A percentile compares a stretch with the other conserved stretches of the same genome.
Conservation (phyloP, 1,140 invertebrate species). For the Megathymus violae region DNA sequence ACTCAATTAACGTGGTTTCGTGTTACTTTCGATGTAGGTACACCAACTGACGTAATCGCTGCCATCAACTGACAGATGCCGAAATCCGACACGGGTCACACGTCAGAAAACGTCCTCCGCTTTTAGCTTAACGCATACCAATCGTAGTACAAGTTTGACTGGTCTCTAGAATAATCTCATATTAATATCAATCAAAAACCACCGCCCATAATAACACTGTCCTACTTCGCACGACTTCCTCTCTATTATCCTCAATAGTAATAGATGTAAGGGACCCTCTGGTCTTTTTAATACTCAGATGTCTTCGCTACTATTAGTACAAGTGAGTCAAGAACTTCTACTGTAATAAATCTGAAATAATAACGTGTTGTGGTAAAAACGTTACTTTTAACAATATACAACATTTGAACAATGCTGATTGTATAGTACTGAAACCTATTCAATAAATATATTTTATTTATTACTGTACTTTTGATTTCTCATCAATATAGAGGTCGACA, state of each 20-base stretch:
- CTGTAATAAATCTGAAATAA: too few species aligned
- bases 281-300: conserved; percentile 16
- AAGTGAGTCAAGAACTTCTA: too few species aligned
- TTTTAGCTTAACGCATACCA: conserved; percentile 25
- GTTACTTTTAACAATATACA: too few species aligned
- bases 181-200: conserved; percentile 36
- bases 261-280: conserved; percentile 9
- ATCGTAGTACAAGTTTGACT: conserved; percentile 46
- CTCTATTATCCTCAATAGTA: conserved; percentile 13
- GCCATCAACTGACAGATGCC: background rate
- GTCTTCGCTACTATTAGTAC: too few species aligned
- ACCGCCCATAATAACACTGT: conserved; percentile 32
- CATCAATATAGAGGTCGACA: too few species aligned
- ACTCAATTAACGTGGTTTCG: too few species aligned
- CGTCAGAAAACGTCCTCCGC: background rate
- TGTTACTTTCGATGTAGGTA: too few species aligned
- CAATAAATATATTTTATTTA: too few species aligned
- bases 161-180: conserved; percentile 37
- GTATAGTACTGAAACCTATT: too few species aligned
- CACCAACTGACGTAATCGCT: background rate
- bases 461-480: too few species aligned
- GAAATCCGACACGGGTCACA: background rate
- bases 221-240: conserved; percentile 22
- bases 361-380: too few species aligned
- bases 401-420: too few species aligned